Base-by-base conservation (phyloP, 2,113 vertebrate species). In the Solea senegalensis region DNA sequence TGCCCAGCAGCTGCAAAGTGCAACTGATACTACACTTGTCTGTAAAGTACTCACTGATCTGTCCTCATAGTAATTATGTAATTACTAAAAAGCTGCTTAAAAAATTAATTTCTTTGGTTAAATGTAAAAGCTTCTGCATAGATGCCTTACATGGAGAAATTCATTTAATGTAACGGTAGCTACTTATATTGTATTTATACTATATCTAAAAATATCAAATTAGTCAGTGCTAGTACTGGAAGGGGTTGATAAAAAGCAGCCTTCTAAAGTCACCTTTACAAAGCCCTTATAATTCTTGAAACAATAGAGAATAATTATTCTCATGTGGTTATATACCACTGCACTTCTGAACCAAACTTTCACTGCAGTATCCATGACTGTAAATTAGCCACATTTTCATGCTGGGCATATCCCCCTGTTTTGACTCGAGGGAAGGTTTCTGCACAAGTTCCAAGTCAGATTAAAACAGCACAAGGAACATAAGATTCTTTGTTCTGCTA, bases 51-150 rank as follows among this genome's bases (percentile, higher is more conserved):
- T 69, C 45, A 49, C 28, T 49, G 13, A 59, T 74, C 50, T 76
- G 67, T 81, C 51, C 43, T 45, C 54, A 13, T 63, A 79, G 52
- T 65, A 58, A 58, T 61, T 49, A 57, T 4, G 5, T 79, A 27
- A 46, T 62, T 53, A 83, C 64, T 67, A 64, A 74, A 64, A 74
- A 75, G 69, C 55, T 77, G 81, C 40, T 67, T 40, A 64, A 65
- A 72, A 56, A 39, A 26, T 77, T 58, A 54, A 59, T 48, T 40
- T 76, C 64, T 73, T 51, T 77, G 39, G 4, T 51, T 61, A 60
- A 45, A 55, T 59, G 34, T 52, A 69, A 61, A 52, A 57, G 40
- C 57, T 64, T 64, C 54, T 12, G 41, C 46, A 56, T 58, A 39
- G 21, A 72, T 40, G 28, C 48, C 64, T 69, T 67, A 45, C 46